Evolutionary conservation across 1,140 invertebrate genomes (phyloP), one percentile per base, ranked within the genome.

Genomic region (Brachystomella parvula): DNA sequence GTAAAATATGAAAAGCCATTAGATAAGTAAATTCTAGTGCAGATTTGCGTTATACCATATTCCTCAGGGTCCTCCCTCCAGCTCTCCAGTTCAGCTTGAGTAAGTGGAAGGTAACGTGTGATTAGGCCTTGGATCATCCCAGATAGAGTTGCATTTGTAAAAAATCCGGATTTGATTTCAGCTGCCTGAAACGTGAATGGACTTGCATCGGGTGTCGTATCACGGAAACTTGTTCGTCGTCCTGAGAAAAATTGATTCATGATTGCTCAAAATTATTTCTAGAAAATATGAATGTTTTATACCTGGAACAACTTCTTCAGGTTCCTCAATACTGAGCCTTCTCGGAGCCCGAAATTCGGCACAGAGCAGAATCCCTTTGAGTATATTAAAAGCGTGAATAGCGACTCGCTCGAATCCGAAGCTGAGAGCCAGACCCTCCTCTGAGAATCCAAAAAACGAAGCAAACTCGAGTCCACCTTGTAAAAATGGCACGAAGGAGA

Each of bases 21-120:
- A 56, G 24, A 24, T 0, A 17, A 9, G 57, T 31, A 12, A 68
- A 53, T 9, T 57, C 35, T 67, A 57, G 3, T 29, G 2, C 32
- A 12, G 2, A 31, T 58, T 33, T 33, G 9, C 9, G 6, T 35
- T 9, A 65, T 80, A 85, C 84, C 87, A 79, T 92, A 96, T 70
- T 85, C 87, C 81, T 96, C 93, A 0, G 93, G 91, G 79, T 95
- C 89, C 12, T 84, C 83, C 74, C 92, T 88, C 94, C 93, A 96
- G n/a, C 85, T 80, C 61, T 88, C 85, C 49, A 97, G 78, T 77
- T 96, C 94, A 60, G 88, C 84, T 63, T 85, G 81, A 2, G 88
- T 91, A 17, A 96, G 81, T 30, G 92, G 81, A 75, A 97, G 92
- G 78, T 95, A 96, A 71, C 91, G 87, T 0, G 87, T 87, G 0